A percentile compares a stretch with the other conserved stretches of the same genome.
Conservation (phyloP, 1,140 invertebrate species). For the Drosophila repleta region DNA sequence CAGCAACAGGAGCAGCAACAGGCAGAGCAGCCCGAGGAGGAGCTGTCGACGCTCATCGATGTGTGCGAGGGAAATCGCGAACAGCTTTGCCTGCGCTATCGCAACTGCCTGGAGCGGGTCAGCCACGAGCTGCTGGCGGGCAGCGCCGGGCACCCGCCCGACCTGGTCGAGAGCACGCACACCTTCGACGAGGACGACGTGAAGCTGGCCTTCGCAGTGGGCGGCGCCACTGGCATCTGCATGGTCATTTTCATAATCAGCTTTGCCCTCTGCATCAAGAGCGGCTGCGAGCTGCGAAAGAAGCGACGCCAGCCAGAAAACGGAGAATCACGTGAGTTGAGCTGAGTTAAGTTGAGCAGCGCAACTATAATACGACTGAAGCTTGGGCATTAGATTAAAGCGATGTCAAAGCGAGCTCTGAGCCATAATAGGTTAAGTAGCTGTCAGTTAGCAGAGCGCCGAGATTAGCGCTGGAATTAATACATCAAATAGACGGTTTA, state of each 20-base stretch:
- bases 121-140: slow-evolving; percentile 60
- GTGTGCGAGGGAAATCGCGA: slow-evolving; percentile 68
- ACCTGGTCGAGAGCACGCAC: slow-evolving; percentile 45
- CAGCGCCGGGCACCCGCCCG: slow-evolving; percentile 17
- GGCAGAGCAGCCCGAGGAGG: slow-evolving; percentile 7
- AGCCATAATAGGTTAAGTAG: not conserved
- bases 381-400: not conserved
- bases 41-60: slow-evolving; percentile 49
- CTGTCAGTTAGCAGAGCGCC: not conserved
- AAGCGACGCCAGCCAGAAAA: slow-evolving; percentile 29
- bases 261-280: slow-evolving; percentile 69
- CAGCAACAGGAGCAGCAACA: not conserved
- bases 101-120: slow-evolving; percentile 66
- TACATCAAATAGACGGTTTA: no score
- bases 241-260: slow-evolving; percentile 76
- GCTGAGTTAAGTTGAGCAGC: not conserved
- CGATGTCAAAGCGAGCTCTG: not conserved
- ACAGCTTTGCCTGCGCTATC: slow-evolving; percentile 62
- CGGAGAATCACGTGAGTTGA: slow-evolving; percentile 32
- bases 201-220: slow-evolving; percentile 70
- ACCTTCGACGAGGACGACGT: slow-evolving; percentile 69
- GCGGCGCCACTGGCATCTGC: slow-evolving; percentile 69
- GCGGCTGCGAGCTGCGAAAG: slow-evolving; percentile 65
- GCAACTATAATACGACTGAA: not conserved
- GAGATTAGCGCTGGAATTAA: not conserved